These are phyloP conservation scores for Epinephelus malabaricus DNA, from an alignment of 2,797 vertebrate genomes.

Conservation along the genomic window DNA sequence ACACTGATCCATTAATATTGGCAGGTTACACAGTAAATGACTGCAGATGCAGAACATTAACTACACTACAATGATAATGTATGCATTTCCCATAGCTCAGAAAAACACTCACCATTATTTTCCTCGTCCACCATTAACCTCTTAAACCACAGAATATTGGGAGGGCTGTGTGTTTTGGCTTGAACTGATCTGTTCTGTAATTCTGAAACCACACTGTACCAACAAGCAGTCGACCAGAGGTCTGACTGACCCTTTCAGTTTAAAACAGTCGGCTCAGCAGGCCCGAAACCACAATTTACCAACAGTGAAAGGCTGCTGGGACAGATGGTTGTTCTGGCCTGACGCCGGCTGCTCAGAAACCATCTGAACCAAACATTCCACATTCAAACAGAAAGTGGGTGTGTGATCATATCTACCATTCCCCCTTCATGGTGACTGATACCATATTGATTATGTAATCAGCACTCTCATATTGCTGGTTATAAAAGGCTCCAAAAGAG, in stretches of 20 bases:
- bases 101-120: slow-evolving; percentile 27
- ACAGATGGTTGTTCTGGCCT: slow-evolving; percentile 35
- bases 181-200: slow-evolving; percentile 30
- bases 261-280: slow-evolving; percentile 25
- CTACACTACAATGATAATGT: background rate
- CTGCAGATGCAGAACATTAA: background rate
- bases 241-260: slow-evolving; percentile 42
- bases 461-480: background rate
- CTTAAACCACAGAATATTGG: slow-evolving; percentile 41
- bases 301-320: slow-evolving; percentile 42
- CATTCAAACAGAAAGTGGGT: slow-evolving; percentile 1
- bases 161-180: slow-evolving; percentile 51
- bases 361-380: background rate
- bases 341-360: slow-evolving; percentile 12
- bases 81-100: slow-evolving; percentile 14
- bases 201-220: slow-evolving; percentile 52
- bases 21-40: slow-evolving; percentile 3
- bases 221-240: slow-evolving; percentile 38
- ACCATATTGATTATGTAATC: background rate
- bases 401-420: background rate
- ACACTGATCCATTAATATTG: slow-evolving; percentile 2
- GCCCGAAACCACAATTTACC: slow-evolving; percentile 61
- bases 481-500: background rate
- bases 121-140: slow-evolving; percentile 38
- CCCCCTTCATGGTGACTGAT: background rate